Evolutionary conservation across 2,797 vertebrate genomes (phyloP), one percentile per base, ranked within the genome.

Genomic region (Poecilia gillii): DNA sequence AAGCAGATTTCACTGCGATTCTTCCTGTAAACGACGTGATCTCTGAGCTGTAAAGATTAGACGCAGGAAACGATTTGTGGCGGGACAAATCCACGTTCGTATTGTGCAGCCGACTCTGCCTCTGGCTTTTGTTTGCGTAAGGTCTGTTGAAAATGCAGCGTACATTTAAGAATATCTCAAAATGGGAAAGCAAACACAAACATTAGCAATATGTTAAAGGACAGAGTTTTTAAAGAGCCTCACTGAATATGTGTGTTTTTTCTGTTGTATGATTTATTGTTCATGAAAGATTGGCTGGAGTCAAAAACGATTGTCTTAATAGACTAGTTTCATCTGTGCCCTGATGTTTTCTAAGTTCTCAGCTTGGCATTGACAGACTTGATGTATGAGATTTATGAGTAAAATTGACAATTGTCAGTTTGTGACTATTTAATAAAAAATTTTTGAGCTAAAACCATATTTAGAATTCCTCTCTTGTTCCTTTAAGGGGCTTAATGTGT

Each of bases 1-100:
- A 31, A 31, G 20, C 55, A 76, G 59, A 79, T 80, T 62, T 73
- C 36, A 43, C 13, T 31, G 20, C 14, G 43, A 23, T 39, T 5
- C 68, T 8, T 49, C 33, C 49, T 62, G 68, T 59, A 53, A 49
- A 43, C 46, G 25, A 43, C 23, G 2, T 59, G 77, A 72, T 4
- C 20, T 12, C 25, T 45, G 36, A n/a, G 39, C 39, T 77, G 47
- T 28, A 0, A 25, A 82, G 75, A 80, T 84, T 75, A 81, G 4
- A 73, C 57, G 14, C 73, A 72, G 70, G 45, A 70, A 43, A 31
- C 73, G 62, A 0, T 73, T 33, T 76, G 51, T 39, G 72, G 31
- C 49, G 57, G 55, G 12, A 46, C 20, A 64, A 72, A 31, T 75
- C 11, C 74, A 57, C 46, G 3, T 46, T 68, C 20, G 18, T 2